Base-by-base conservation (phyloP, 2,888 invertebrate species). In the Dorcus hopei region DNA sequence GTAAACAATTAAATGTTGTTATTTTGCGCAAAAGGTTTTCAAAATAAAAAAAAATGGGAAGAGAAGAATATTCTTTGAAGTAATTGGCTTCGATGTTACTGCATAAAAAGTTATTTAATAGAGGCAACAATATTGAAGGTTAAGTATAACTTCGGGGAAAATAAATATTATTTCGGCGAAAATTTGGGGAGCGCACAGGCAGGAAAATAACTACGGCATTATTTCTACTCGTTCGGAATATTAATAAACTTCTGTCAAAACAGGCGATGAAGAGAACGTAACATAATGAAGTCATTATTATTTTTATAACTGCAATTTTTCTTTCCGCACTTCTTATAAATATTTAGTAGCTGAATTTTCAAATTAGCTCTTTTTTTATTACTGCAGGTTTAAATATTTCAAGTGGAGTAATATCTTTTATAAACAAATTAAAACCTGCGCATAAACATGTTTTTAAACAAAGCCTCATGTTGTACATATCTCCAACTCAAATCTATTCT, bases 221-320 rank as follows among this genome's bases (percentile, higher is more conserved):
- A 54, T 57, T 50, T 48, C 39, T 38, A 42, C 33, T 54, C 42
- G 42, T 49, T 26, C 49, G 45, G 61, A 57, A 57, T 61, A 49
- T 61, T 61, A 57, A 61, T 61, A 59, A 58, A 58, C 45, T 52
- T 53, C 52, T 14, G 11, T 42, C 55, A 61, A 57, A 59, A 50
- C 26, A 45, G 56, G 51, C 56, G 52, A 53, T 56, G 47, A 58
- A 59, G 42, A 57, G 53, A 57, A 57, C 49, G 52, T 54, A 54
- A 23, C 45, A 16, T 45, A 45, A 45, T 45, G 45, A 45, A 45
- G 45, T 51, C 54, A 42, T 59, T 55, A 59, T 59, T 57, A 57
- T 60, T 56, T 60, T 60, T 57, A 60, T 60, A 57, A 49, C 49
- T 53, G 54, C 47, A 57, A 57, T 57, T 49, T 57, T 60, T 60